Evolutionary conservation across 2,888 invertebrate species (phyloP).

Genomic region (Sesia apiformis): DNA sequence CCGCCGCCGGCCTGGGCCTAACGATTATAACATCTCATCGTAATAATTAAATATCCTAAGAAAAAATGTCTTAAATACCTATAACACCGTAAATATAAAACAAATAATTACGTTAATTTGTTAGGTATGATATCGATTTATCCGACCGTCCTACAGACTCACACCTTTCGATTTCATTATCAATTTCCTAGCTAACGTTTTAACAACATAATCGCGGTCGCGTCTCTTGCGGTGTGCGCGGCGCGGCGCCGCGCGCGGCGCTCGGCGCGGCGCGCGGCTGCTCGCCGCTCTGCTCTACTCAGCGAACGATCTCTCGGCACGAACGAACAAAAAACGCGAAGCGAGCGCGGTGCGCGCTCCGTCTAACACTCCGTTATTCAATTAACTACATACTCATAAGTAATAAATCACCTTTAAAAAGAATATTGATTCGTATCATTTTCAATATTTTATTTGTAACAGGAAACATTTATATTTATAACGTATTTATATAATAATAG

Average conservation of each 20-base stretch:
- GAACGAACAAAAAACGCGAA: conserved; percentile 58
- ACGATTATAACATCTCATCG: conserved; percentile 70
- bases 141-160: conserved; percentile 70
- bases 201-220: conserved; percentile 70
- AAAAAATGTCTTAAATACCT: conserved; percentile 74
- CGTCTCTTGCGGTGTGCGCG: conserved; percentile 41
- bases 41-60: conserved; percentile 74
- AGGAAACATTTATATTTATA: conserved; percentile 76
- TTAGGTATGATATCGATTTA: conserved; percentile 73
- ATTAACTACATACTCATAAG: conserved; percentile 74
- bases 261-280: conserved; percentile 13
- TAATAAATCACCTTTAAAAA: conserved; percentile 74
- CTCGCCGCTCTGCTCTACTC: conserved; percentile 23
- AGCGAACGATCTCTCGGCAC: conserved; percentile 61
- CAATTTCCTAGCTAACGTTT: conserved; percentile 74
- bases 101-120: conserved; percentile 74
- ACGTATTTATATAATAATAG: conserved; percentile 76
- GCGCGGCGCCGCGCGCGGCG: conserved; percentile 9
- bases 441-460: conserved; percentile 75
- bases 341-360: conserved; percentile 62
- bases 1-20: conserved; percentile 61
- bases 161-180: conserved; percentile 73
- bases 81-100: conserved; percentile 75
- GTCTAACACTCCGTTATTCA: conserved; percentile 68
- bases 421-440: conserved; percentile 74